Percentiles rank a stretch among this genome's conserved stretches.
Evolutionary conservation across 2,113 vertebrate genomes (phyloP).

Genomic region (Syngnathus scovelli): DNA sequence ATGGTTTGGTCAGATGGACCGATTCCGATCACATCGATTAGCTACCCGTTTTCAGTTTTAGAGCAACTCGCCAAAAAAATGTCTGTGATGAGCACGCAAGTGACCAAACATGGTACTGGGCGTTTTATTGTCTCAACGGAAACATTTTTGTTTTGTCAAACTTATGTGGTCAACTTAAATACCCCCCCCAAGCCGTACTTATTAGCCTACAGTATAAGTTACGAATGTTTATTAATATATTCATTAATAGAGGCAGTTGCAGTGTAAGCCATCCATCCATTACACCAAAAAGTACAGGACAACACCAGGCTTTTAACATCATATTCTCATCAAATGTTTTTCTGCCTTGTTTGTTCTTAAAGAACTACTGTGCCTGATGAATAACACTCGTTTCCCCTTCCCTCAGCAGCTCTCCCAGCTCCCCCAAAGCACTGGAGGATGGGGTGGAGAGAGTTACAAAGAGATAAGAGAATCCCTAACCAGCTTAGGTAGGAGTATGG

Average conservation of each 20-base stretch:
- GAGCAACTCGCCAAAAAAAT: too few species aligned
- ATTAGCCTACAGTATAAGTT: background rate
- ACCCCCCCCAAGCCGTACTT: background rate
- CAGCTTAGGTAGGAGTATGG: conserved; percentile 82
- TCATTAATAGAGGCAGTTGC: background rate
- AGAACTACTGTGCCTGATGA: conserved; percentile 51
- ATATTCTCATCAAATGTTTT: conserved; percentile 11
- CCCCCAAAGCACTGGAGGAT: conserved; percentile 78
- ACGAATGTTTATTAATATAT: background rate
- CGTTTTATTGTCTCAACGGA: too few species aligned
- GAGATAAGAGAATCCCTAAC: conserved; percentile 77
- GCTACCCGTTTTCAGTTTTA: too few species aligned
- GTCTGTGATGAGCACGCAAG: too few species aligned
- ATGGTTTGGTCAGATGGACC: too few species aligned
- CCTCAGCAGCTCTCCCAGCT: conserved; percentile 80
- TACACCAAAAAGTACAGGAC: background rate
- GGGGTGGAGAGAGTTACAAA: conserved; percentile 79
- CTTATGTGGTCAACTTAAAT: too few species aligned
- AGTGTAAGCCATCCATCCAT: background rate
- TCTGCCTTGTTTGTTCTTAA: conserved; percentile 27
- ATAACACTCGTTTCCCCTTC: conserved; percentile 79
- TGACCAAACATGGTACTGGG: too few species aligned
- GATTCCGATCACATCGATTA: too few species aligned
- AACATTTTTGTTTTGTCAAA: too few species aligned
- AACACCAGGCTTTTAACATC: conserved; percentile 3